A percentile compares a stretch with the other conserved stretches of the same genome.
Evolutionary conservation across 2,888 invertebrate genomes (phyloP).

Genomic region (Machimus atricapillus): DNA sequence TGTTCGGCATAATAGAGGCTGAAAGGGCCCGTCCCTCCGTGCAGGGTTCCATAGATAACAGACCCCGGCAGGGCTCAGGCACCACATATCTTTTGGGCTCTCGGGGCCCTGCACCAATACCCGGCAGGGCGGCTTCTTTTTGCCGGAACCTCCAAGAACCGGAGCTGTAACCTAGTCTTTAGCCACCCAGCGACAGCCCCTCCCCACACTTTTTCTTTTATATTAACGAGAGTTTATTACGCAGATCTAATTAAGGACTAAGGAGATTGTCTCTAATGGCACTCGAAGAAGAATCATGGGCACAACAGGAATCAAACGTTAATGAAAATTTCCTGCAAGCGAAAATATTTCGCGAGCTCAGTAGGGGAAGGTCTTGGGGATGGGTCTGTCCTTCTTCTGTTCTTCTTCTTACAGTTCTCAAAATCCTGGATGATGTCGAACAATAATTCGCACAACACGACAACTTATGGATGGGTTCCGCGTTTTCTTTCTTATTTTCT

Average conservation of each 20-base stretch:
- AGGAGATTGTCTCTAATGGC: slow-evolving; percentile 37
- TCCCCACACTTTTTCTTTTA: slow-evolving; percentile 1
- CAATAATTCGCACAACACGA: slow-evolving; percentile 9
- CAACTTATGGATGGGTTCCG: not conserved
- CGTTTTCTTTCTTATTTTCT: not conserved
- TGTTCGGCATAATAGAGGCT: slow-evolving; percentile 33
- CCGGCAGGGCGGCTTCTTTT: not conserved
- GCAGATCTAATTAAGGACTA: slow-evolving; percentile 32
- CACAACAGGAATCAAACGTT: slow-evolving; percentile 34
- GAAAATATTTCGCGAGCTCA: not conserved
- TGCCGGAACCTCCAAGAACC: not conserved
- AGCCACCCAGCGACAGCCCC: not conserved
- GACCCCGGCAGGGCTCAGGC: not conserved
- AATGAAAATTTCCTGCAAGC: slow-evolving; percentile 15
- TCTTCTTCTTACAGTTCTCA: not conserved
- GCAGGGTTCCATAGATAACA: slow-evolving; percentile 4
- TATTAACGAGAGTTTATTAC: slow-evolving; percentile 35
- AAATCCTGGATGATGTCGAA: not conserved
- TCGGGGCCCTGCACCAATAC: not conserved
- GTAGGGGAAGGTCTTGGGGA: not conserved
- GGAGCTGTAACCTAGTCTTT: not conserved
- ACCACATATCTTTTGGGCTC: not conserved
- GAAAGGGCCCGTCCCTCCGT: slow-evolving; percentile 12
- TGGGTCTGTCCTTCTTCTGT: no score
- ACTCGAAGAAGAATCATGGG: slow-evolving; percentile 34